A percentile compares a stretch with the other conserved stretches of the same genome.
These are phyloP conservation scores for Pecten maximus DNA, from an alignment of 2,888 invertebrate species.

Conservation along the genomic window DNA sequence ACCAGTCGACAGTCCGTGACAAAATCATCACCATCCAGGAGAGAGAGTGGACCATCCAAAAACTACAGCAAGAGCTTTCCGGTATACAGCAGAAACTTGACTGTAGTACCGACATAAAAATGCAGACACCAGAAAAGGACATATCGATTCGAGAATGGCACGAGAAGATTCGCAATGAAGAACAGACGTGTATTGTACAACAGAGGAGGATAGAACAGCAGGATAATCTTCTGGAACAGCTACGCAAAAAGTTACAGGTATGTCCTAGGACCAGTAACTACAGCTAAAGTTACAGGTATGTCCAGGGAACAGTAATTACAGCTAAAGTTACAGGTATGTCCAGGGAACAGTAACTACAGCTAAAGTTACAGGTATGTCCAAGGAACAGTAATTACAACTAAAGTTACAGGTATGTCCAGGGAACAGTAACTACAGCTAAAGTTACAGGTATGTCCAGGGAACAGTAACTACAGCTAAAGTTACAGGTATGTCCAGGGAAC, in stretches of 20 bases:
- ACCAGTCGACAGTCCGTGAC: conserved; percentile 49
- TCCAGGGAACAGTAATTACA: no score
- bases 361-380: no score
- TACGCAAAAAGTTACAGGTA: conserved; percentile 57
- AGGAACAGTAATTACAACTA: no score
- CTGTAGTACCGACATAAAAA: background rate
- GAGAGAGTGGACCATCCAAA: conserved; percentile 50
- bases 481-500: no score
- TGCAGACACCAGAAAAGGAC: background rate
- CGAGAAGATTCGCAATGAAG: conserved; percentile 26
- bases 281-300: background rate
- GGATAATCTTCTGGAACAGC: conserved; percentile 56
- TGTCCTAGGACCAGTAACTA: conserved; percentile 36
- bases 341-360: no score
- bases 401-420: no score
- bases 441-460: no score
- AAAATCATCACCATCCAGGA: conserved; percentile 56
- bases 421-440: no score
- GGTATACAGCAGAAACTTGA: background rate
- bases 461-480: no score
- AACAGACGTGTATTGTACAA: conserved; percentile 55
- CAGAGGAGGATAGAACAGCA: conserved; percentile 56
- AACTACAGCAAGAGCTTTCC: conserved; percentile 28
- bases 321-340: no score
- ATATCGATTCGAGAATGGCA: background rate